A percentile compares a stretch with the other conserved stretches of the same genome.
These are phyloP conservation scores for Hypothenemus hampei DNA, from an alignment of 1,140 invertebrate genomes.

Conservation along the genomic window DNA sequence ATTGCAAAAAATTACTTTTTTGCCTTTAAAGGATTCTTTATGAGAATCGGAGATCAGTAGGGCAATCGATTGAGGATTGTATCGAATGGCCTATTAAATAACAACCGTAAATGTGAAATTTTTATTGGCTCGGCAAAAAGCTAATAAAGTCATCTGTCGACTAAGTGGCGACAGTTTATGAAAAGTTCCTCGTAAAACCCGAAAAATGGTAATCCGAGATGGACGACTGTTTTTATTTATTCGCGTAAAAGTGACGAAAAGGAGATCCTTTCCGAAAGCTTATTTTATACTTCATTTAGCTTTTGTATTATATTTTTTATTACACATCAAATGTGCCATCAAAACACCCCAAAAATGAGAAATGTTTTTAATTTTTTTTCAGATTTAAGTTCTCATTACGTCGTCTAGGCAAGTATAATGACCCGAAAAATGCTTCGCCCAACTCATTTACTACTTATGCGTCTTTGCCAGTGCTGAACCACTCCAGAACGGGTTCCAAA, in stretches of 20 bases:
- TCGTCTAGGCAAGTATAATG: background rate
- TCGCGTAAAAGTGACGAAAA: background rate
- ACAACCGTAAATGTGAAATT: no score
- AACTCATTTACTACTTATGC: conserved; percentile 11
- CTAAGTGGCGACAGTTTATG: background rate
- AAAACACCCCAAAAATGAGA: background rate
- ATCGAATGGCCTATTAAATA: no score
- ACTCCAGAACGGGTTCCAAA: conserved; percentile 1
- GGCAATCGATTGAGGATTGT: no score
- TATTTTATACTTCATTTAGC: background rate
- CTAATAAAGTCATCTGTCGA: no score
- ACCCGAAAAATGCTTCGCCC: background rate
- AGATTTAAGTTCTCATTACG: conserved; percentile 21
- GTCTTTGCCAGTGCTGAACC: conserved; percentile 3
- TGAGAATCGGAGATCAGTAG: no score
- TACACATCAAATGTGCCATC: background rate
- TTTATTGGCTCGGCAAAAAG: no score
- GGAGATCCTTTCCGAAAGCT: background rate
- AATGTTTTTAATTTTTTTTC: conserved; percentile 3
- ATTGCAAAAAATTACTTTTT: no score
- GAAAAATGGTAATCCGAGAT: background rate
- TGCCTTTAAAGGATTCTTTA: no score
- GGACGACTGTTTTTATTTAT: conserved; percentile 1
- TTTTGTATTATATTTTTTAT: background rate
- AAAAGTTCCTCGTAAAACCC: background rate